Conservation (phyloP, 2,113 vertebrate species). For the Chlamydotis undulata region DNA sequence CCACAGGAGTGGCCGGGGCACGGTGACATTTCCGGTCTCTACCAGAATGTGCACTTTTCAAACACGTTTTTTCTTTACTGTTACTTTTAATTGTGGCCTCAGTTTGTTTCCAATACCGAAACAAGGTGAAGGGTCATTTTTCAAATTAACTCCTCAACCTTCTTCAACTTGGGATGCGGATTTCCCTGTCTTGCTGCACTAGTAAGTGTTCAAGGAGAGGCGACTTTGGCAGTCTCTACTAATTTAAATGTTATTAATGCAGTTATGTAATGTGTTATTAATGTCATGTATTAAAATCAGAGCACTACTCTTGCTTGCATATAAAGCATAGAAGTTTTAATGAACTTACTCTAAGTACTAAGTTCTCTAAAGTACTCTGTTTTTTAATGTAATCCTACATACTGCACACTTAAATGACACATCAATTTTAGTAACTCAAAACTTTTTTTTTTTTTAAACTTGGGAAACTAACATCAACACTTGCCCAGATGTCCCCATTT, state of each 20-base stretch:
- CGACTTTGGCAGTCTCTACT: neutral
- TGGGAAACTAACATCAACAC: neutral
- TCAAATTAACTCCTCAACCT: neutral
- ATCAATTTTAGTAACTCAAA: neutral
- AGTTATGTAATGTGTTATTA: no score
- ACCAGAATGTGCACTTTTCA: neutral
- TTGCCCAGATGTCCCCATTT: neutral
- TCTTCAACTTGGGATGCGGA: neutral
- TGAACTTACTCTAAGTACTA: neutral
- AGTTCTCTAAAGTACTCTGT: neutral
- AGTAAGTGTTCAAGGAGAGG: fast-evolving
- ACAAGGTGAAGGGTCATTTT: neutral
- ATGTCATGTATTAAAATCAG: no score
- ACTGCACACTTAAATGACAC: neutral
- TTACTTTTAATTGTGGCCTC: neutral
- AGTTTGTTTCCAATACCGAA: neutral
- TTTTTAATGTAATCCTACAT: neutral
- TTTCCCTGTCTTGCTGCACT: neutral
- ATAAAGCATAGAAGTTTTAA: neutral
- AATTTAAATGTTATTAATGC: neutral
- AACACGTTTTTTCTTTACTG: fast-evolving
- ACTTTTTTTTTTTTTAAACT: neutral
- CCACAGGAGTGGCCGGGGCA: fast-evolving
- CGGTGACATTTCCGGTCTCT: neutral
- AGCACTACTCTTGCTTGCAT: neutral